phyloP scores from a whole-genome alignment of 2,888 invertebrate species.

The Lordiphosa andalusiaca region DNA sequence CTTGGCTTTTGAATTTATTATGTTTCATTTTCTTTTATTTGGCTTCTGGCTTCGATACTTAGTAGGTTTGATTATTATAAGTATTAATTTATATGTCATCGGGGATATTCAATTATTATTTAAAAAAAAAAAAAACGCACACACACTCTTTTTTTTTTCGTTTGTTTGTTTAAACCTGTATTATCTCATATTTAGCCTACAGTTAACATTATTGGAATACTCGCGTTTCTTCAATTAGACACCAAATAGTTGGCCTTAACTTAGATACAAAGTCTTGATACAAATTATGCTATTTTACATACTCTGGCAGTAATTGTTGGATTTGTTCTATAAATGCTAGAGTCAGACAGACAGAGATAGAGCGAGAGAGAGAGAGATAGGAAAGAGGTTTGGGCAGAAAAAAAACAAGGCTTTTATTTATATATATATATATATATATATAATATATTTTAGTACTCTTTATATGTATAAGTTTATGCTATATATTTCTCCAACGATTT shows the following conservation, averaged over 20 bases:
- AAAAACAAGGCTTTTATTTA: constrained; percentile 6
- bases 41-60: constrained; percentile 48
- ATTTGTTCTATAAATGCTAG: constrained; percentile 5
- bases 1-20: constrained; percentile 73
- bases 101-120: constrained; percentile 35
- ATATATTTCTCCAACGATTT: no score
- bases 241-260: constrained; percentile 9
- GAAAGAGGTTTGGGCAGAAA: constrained; percentile 4
- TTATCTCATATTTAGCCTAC: constrained; percentile 39
- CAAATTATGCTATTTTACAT: constrained; percentile 38
- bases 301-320: not conserved
- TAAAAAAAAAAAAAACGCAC: constrained; percentile 1
- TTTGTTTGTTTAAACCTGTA: constrained; percentile 39
- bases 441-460: no score
- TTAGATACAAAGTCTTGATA: constrained; percentile 1
- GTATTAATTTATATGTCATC: constrained; percentile 41
- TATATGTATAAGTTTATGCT: no score
- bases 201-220: constrained; percentile 32
- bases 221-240: constrained; percentile 18
- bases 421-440: no score
- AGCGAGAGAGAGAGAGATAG: no score
- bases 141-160: not conserved
- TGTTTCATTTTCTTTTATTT: constrained; percentile 42
- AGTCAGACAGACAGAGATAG: no score
- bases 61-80: constrained; percentile 57